Base-by-base conservation (phyloP, 1,140 invertebrate genomes). In the Saccostrea glomerata region DNA sequence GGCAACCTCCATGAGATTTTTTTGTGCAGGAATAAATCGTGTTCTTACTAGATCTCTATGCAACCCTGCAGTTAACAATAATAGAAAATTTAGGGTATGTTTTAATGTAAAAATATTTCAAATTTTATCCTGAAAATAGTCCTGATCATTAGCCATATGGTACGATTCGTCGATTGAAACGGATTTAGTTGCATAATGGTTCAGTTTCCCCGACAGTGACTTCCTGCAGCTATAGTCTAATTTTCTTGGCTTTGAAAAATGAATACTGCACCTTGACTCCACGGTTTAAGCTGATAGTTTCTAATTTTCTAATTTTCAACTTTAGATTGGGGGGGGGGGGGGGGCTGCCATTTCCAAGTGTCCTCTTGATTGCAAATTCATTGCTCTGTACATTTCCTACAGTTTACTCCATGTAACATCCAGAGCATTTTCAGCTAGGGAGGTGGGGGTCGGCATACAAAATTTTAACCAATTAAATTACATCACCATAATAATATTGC, bases 1-100 rank as follows among this genome's bases (percentile, higher is more conserved):
- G 70, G 70, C 70, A 77, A 77, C 70, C 70, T 77, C 70, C 70
- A 36, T 77, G 15, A 36, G 70, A 77, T 36, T 25, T 15, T 36
- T 77, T 77, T 25, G 70, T 36, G 11, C 15, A 77, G 70, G 70
- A 77, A 36, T 77, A 36, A 77, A 77, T 77, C 70, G 70, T 15
- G 70, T 77, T 15, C 25, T 77, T 77, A 5, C 30, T 30, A 30
- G 70, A 30, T 77, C 70, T 23, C 15, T 77, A 36, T 77, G 70
- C 30, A 77, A 77, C 25, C 70, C 70, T 12, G 70, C 30, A 15
- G 70, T 77, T 7, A 77, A 30, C 70, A 77, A 11, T 11, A 30
- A 17, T 30, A 25, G 70, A 7, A 77, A 25, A 77, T 30, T 77
- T 12, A 77, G 23, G 25, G 70, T 77, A 17, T 30, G 70, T 77